Evolutionary conservation across 2,888 invertebrate species (phyloP), one percentile per base, ranked within the genome.

Genomic region (Magallana nippona): DNA sequence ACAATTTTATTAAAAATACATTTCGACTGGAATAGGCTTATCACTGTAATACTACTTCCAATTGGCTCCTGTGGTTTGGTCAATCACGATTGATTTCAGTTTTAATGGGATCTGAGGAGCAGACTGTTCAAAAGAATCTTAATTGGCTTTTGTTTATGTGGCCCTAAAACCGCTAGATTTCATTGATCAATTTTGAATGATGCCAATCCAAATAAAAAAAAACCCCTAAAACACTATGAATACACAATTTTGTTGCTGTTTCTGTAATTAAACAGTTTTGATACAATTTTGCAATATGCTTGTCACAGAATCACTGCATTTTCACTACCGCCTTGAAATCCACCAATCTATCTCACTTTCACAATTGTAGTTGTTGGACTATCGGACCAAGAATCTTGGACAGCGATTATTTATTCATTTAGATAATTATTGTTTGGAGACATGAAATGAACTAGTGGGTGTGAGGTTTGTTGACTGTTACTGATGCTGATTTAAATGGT

Each of bases 71-170:
- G 44, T 5, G 44, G 44, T 44, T 44, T 71, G 27, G 32, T 15
- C 19, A 71, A 32, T 71, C 32, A 22, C 32, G 71, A 71, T 71
- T 32, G 27, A 71, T 15, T 71, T 71, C 71, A 71, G 11, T 15
- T 22, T 22, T 13, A 71, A 71, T 71, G 71, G 32, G 71, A 71
- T 32, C 71, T 13, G 71, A 71, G 71, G 27, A 71, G 32, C 71
- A 27, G 32, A 71, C 22, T 27, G 13, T 71, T 71, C 27, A 32
- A 27, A 27, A 32, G 71, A 71, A 71, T 71, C 71, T 71, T 71
- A 71, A 71, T 71, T 71, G 71, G 27, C 71, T 71, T 71, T 32
- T 71, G 71, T 71, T 71, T 27, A 32, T 27, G 71, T 27, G 71
- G 22, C 13, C 32, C 11, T 27, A 44, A 44, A 44, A 44, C 44